phyloP scores from a whole-genome alignment of 2,797 vertebrate genomes.

The Enteromius argenteus region DNA sequence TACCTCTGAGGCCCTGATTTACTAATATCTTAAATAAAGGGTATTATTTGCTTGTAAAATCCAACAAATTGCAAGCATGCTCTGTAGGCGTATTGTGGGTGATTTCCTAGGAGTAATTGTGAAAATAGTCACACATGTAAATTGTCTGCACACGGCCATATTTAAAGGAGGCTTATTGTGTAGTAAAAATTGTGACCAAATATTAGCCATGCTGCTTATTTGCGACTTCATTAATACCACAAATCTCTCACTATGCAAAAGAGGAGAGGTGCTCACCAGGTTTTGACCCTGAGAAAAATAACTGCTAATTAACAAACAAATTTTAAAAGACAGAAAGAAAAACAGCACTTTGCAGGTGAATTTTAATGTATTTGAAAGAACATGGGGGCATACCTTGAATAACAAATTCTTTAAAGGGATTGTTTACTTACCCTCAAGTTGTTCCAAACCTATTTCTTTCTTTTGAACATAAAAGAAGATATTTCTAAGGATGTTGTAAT shows the following conservation, averaged over 20 bases:
- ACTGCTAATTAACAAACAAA: not conserved
- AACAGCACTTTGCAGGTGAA: not conserved
- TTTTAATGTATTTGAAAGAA: not conserved
- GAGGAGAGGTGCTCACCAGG: not conserved
- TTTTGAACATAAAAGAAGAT: not conserved
- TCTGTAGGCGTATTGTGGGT: slow-evolving; percentile 9
- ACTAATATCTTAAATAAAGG: not conserved
- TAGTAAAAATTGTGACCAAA: not conserved
- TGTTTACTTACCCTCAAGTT: not conserved
- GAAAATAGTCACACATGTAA: not conserved
- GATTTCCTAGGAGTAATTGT: slow-evolving; percentile 5
- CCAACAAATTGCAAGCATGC: not conserved
- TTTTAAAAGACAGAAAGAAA: not conserved
- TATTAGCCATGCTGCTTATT: not conserved
- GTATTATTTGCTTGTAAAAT: slow-evolving; percentile 8
- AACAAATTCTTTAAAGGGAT: not conserved
- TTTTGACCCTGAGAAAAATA: not conserved
- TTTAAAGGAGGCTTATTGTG: not conserved
- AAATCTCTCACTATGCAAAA: not conserved
- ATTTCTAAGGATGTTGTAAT: not conserved
- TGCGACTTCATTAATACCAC: not conserved
- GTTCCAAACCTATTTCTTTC: not conserved
- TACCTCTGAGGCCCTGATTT: slow-evolving; percentile 4
- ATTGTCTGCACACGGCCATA: not conserved
- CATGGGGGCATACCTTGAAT: not conserved